Percentiles rank a stretch among this genome's conserved stretches.
Conservation (phyloP, 1,140 invertebrate species). For the Tachypleus tridentatus region DNA sequence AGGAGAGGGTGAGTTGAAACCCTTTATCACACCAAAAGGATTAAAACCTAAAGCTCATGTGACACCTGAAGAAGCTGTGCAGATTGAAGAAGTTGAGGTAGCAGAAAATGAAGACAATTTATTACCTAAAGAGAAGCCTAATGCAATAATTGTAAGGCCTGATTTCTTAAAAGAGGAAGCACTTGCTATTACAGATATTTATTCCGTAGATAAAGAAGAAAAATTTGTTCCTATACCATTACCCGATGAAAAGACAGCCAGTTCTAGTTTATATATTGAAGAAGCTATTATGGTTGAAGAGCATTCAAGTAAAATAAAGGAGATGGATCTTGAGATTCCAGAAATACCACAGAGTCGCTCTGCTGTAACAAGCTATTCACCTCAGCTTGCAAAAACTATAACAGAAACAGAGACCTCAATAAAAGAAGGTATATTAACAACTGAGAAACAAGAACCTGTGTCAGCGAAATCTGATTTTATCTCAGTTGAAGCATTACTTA, state of each 20-base stretch:
- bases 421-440: slow-evolving; percentile 41
- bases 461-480: slow-evolving; percentile 32
- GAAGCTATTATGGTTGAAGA: slow-evolving; percentile 15
- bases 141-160: not conserved
- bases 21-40: no score
- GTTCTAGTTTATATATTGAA: slow-evolving; percentile 38
- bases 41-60: no score
- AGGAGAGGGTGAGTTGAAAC: no score
- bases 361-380: slow-evolving; percentile 1
- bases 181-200: slow-evolving; percentile 42
- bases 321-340: slow-evolving; percentile 1
- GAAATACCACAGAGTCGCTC: slow-evolving; percentile 5
- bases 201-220: slow-evolving; percentile 46
- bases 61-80: no score
- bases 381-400: slow-evolving; percentile 15
- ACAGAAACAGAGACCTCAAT: slow-evolving; percentile 14
- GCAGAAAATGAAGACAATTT: no score
- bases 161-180: slow-evolving; percentile 33
- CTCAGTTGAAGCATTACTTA: slow-evolving; percentile 42
- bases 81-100: no score
- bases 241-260: slow-evolving; percentile 38
- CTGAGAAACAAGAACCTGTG: slow-evolving; percentile 20
- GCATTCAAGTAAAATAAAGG: slow-evolving; percentile 6
- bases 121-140: no score
- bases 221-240: slow-evolving; percentile 29